phyloP scores from a whole-genome alignment of 1,140 invertebrate species.

The Spodoptera litura region DNA sequence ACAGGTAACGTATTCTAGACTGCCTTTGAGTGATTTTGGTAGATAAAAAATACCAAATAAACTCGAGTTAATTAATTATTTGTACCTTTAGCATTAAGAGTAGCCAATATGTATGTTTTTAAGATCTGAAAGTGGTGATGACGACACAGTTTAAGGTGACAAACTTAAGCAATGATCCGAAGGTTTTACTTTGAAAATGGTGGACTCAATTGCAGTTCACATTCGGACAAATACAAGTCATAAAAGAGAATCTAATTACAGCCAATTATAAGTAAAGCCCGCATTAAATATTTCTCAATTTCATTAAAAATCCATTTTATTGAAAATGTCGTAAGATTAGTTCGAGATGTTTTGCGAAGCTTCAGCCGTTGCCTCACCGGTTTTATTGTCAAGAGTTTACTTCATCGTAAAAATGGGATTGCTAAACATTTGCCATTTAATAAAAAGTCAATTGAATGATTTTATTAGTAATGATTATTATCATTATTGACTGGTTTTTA shows the following conservation, averaged over 20 bases:
- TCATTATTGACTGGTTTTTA: too few relatives aligned
- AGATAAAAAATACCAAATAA: too few relatives aligned
- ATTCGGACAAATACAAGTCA: background rate
- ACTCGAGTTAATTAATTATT: too few relatives aligned
- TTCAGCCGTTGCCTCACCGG: slow-evolving; percentile 8
- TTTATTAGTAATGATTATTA: too few relatives aligned
- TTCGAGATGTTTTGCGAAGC: slow-evolving; percentile 29
- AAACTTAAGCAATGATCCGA: too few relatives aligned
- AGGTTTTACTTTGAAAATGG: too few relatives aligned
- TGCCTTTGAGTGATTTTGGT: too few relatives aligned
- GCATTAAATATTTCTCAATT: slow-evolving; percentile 18
- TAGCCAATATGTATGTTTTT: too few relatives aligned
- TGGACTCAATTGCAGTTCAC: background rate
- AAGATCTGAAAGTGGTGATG: too few relatives aligned
- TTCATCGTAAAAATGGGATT: slow-evolving; percentile 18
- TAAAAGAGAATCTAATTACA: slow-evolving; percentile 2
- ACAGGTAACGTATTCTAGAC: too few relatives aligned
- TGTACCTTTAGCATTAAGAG: too few relatives aligned
- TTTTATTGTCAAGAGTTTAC: slow-evolving; percentile 7
- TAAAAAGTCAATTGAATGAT: slow-evolving; percentile 19
- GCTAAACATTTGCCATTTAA: slow-evolving; percentile 14
- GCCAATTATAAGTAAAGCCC: background rate
- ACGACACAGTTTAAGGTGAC: too few relatives aligned
- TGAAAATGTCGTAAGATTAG: slow-evolving; percentile 20
- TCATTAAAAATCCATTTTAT: background rate